Base-by-base conservation (phyloP, 2,113 vertebrate genomes). In the Athene cunicularia region DNA sequence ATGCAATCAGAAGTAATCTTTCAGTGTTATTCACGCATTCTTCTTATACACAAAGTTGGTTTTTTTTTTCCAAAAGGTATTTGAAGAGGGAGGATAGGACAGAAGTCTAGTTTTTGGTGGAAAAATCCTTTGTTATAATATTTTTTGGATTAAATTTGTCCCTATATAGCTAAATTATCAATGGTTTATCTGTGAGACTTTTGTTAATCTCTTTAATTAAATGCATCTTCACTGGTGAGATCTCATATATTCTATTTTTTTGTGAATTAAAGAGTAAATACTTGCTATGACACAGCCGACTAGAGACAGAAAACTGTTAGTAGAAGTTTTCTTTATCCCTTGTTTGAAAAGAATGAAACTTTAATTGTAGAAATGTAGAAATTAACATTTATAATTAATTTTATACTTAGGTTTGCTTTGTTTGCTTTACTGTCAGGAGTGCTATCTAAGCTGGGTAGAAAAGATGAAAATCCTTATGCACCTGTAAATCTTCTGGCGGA, bases 401-500 rank as follows among this genome's bases (percentile, higher is more conserved):
- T 88, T 55, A 62, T 68, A 53, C 18, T 84, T 50, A 39, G 0
- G 1, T 37, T 82, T 76, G 20, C 9, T 62, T 68, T 88, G 23
- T 84, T 96, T 86, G 58, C 43, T 91, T 23, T 77, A 5, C 43
- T 86, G 10, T 84, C 87, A 99, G 99, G 99, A 84, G 97, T 99
- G 71, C 94, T 99, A 47, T 99, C 99, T 28, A 99, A 97, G 87
- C 93, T 99, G 93, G 99, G 99, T 86, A 98, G 98, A 43, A 98
- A 98, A 26, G 87, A 93, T 18, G 99, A 99, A 96, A 99, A 99
- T 76, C 99, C 99, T 1, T 98, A 97, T 2, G 97, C 99, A 13
- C 99, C 99, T 0, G 1, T 99, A 75, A 99, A 99, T 90, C 98
- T 99, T 85, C 45, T 99, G 74, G 99, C 99, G n/a, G 99, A 99